Evolutionary conservation across 2,797 vertebrate species (phyloP).

Genomic region (Furcifer pardalis): DNA sequence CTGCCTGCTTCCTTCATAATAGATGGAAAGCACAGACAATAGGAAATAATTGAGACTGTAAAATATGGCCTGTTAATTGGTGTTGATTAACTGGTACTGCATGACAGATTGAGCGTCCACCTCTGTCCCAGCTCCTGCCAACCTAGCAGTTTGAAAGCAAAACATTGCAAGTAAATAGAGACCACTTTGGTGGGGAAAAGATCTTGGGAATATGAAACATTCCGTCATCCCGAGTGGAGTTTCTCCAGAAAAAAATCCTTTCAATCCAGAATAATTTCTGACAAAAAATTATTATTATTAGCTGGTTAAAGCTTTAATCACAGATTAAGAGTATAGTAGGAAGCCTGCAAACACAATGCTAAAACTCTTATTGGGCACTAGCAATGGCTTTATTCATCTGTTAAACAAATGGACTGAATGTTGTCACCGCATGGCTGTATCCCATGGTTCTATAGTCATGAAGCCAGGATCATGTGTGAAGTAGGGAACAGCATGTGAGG

Average conservation of each 20-base stretch:
- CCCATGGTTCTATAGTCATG: not conserved
- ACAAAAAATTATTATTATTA: too few species aligned
- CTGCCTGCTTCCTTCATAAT: constrained; percentile 3
- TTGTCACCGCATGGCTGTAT: not conserved
- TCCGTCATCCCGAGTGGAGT: too few species aligned
- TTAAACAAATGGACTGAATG: not conserved
- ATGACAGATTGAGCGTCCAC: too few species aligned
- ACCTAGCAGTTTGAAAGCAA: too few species aligned
- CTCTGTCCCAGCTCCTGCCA: too few species aligned
- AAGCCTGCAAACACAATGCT: not conserved
- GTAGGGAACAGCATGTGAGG: not conserved
- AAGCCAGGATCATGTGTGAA: not conserved
- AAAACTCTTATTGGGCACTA: not conserved
- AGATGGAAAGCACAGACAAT: constrained; percentile 4
- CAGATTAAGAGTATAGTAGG: constrained; percentile 19
- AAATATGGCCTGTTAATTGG: constrained; percentile 33
- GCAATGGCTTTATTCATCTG: not conserved
- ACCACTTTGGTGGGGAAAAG: too few species aligned
- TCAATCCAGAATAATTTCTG: too few species aligned
- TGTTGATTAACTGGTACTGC: too few species aligned
- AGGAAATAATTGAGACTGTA: constrained; percentile 22
- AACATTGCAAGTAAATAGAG: too few species aligned
- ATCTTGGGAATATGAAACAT: too few species aligned
- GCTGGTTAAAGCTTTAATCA: constrained; percentile 24
- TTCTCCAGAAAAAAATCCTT: too few species aligned